These are phyloP conservation scores for Intellagama lesueurii DNA, from an alignment of 2,797 vertebrate species.

Conservation along the genomic window DNA sequence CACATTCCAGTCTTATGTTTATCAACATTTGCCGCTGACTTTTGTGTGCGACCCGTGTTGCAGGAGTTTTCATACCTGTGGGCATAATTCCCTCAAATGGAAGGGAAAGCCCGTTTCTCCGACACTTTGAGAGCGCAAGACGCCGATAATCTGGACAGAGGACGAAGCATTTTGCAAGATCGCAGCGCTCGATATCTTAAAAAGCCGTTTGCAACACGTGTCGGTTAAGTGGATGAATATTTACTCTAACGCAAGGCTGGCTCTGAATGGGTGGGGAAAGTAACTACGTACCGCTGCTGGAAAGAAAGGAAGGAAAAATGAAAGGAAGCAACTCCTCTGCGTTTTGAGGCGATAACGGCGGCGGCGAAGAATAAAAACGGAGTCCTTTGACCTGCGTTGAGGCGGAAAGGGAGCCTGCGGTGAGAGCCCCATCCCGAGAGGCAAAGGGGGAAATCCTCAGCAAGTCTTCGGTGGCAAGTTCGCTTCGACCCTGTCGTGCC, in stretches of 20 bases:
- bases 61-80: too few species aligned
- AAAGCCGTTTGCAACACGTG: neutral
- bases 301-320: too few species aligned
- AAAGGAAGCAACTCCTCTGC: too few species aligned
- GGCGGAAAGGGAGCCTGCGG: neutral
- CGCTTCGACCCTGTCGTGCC: too few species aligned
- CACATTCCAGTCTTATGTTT: neutral
- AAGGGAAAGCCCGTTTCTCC: too few species aligned
- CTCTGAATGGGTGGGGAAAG: neutral
- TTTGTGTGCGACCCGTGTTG: too few species aligned
- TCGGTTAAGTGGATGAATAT: too few species aligned
- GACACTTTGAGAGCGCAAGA: too few species aligned
- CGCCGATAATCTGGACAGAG: too few species aligned
- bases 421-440: neutral
- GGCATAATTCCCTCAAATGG: too few species aligned
- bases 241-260: neutral
- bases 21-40: neutral
- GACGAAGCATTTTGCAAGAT: too few species aligned
- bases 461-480: neutral
- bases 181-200: neutral
- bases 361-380: too few species aligned
- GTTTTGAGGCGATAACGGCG: neutral
- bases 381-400: neutral
- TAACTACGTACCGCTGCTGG: neutral
- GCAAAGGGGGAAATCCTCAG: fast-evolving